Conservation (phyloP, 1,140 invertebrate species). For the Drosophila pseudoobscura region DNA sequence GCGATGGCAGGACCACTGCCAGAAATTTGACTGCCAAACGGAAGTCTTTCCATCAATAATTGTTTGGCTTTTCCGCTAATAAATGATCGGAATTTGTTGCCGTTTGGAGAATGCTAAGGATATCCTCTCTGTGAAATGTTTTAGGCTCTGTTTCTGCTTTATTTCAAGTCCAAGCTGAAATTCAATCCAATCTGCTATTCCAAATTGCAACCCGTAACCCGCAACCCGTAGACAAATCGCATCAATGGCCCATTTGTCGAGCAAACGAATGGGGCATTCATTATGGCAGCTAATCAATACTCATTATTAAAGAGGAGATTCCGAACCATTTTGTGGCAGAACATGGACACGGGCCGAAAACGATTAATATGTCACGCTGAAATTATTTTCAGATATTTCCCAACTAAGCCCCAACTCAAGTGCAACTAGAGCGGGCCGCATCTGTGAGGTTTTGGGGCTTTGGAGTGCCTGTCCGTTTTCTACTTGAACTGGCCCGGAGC, state of each 20-base stretch:
- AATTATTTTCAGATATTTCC: conserved; percentile 13
- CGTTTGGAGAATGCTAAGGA: not conserved
- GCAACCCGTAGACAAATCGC: too few relatives aligned
- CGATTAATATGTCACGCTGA: too few relatives aligned
- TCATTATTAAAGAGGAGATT: too few relatives aligned
- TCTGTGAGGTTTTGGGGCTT: conserved; percentile 35
- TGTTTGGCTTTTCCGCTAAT: conserved; percentile 52
- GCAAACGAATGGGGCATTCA: too few relatives aligned
- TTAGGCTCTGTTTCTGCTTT: too few relatives aligned
- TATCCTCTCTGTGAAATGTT: not conserved
- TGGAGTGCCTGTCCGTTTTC: not conserved
- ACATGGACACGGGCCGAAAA: too few relatives aligned
- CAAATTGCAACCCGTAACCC: too few relatives aligned
- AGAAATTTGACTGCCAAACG: conserved; percentile 45
- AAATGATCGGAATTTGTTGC: conserved; percentile 14
- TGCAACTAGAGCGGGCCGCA: conserved; percentile 17
- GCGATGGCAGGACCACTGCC: not conserved
- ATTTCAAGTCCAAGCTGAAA: too few relatives aligned
- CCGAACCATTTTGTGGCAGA: too few relatives aligned
- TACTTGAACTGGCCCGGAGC: conserved; percentile 27
- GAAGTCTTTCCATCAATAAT: conserved; percentile 59
- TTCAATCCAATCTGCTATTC: too few relatives aligned
- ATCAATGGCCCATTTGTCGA: too few relatives aligned
- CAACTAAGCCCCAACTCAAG: conserved; percentile 25
- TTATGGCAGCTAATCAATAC: too few relatives aligned